These are phyloP conservation scores for Nipponia nippon DNA, from an alignment of 2,113 vertebrate species.

Conservation along the genomic window DNA sequence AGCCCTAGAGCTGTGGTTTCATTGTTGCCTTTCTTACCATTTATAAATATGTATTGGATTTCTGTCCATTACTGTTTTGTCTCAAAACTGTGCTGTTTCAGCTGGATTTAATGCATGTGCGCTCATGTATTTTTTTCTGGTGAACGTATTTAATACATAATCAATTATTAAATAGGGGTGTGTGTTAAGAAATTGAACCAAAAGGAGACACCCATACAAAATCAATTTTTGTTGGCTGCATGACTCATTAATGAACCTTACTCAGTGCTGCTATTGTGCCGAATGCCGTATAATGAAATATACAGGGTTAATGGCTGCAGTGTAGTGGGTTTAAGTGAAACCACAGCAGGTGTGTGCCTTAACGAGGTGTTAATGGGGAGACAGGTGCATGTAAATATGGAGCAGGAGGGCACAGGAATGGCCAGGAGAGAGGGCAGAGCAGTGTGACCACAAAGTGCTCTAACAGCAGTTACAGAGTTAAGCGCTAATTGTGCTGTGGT, in stretches of 20 bases:
- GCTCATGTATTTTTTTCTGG: neutral
- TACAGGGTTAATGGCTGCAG: constrained; percentile 12
- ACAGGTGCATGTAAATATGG: constrained; percentile 60
- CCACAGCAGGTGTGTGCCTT: constrained; percentile 64
- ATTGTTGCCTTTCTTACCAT: neutral
- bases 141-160: constrained; percentile 40
- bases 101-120: constrained; percentile 29
- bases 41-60: neutral
- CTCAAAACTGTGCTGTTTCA: constrained; percentile 41
- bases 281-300: constrained; percentile 37
- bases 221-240: constrained; percentile 15
- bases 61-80: neutral
- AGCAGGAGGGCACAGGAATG: neutral
- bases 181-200: constrained; percentile 3
- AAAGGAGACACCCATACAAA: constrained; percentile 39
- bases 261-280: constrained; percentile 50
- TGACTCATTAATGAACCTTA: constrained; percentile 32
- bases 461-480: neutral
- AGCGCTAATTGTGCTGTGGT: neutral
- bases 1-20: neutral
- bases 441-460: neutral
- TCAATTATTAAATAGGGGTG: constrained; percentile 27
- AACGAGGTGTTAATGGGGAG: constrained; percentile 62
- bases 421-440: neutral
- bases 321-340: constrained; percentile 46